A percentile compares a stretch with the other conserved stretches of the same genome.
phyloP scores from a whole-genome alignment of 2,888 invertebrate genomes.

The Mythimna impura region DNA sequence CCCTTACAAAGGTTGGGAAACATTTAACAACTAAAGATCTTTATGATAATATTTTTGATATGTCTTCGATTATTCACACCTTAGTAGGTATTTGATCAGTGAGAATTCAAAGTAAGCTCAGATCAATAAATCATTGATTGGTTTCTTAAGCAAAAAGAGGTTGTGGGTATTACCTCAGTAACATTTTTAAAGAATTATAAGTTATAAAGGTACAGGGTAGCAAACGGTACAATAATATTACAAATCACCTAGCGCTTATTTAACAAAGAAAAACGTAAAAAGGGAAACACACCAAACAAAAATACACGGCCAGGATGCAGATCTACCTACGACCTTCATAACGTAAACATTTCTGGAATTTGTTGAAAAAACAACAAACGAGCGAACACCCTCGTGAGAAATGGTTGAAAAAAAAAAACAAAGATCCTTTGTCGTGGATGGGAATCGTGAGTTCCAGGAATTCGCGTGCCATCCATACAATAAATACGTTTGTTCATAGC shows the following conservation, averaged over 20 bases:
- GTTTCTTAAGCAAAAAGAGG: not conserved
- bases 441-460: conserved; percentile 87
- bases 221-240: conserved; percentile 26
- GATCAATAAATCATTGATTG: conserved; percentile 10
- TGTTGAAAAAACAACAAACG: conserved; percentile 79
- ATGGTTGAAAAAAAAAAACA: conserved; percentile 77
- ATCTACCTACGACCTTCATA: conserved; percentile 81
- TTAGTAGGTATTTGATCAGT: not conserved
- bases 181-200: conserved; percentile 20
- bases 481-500: conserved; percentile 75
- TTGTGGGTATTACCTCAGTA: conserved; percentile 35
- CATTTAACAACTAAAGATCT: conserved; percentile 42
- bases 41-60: conserved; percentile 17
- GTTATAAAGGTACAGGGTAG: not conserved
- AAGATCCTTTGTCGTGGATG: conserved; percentile 82
- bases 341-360: conserved; percentile 87
- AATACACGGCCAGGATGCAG: conserved; percentile 50
- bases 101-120: not conserved
- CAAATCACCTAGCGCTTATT: conserved; percentile 37
- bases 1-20: conserved; percentile 59
- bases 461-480: conserved; percentile 87
- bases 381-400: conserved; percentile 85
- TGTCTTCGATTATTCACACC: conserved; percentile 12
- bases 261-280: conserved; percentile 36
- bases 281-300: conserved; percentile 36